Evolutionary conservation across 2,113 vertebrate species (phyloP), one percentile per base, ranked within the genome.

Genomic region (Porphyrio hochstetteri): DNA sequence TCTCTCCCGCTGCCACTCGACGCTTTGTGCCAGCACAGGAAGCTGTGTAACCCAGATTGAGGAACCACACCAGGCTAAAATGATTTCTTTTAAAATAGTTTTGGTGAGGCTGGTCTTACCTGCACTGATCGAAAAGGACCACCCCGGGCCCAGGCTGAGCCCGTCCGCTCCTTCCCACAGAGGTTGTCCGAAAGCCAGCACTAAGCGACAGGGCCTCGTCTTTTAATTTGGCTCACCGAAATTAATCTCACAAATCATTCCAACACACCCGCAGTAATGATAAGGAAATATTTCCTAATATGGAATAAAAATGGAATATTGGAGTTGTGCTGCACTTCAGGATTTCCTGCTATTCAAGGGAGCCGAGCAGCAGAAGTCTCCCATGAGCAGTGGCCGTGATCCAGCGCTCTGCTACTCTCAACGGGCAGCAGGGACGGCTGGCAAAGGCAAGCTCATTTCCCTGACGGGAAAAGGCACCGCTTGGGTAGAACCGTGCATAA

Each of bases 281-380:
- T 92, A 95, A 96, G 91, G 95, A 97, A 97, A 89, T 95, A 96
- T 96, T 96, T 93, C 87, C 95, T 92, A 98, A 97, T 95, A 97
- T 94, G 96, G 95, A 97, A 97, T 96, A 85, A 96, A 97, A 97
- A 78, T 57, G 74, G 91, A 95, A 92, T 78, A 93, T 92, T 96
- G 84, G 57, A 96, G 82, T 84, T 91, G 75, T 77, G 42, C 95
- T 95, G 89, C 90, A 94, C 93, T 96, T 86, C 93, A 96, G 93
- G 96, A 97, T 96, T 97, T 97, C 96, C 96, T 95, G 91, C 95
- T 69, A 96, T 97, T 96, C 96, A 96, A 64, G 16, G 1, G 48
- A 74, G 59, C 29, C 12, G 15, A 92, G 90, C 89, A 92, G 88
- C 76, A 95, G 52, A 90, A 96, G 42, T 29, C 86, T 93, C 76